Conservation (phyloP, 2,888 invertebrate genomes). For the Chrysopilus asiliformis region DNA sequence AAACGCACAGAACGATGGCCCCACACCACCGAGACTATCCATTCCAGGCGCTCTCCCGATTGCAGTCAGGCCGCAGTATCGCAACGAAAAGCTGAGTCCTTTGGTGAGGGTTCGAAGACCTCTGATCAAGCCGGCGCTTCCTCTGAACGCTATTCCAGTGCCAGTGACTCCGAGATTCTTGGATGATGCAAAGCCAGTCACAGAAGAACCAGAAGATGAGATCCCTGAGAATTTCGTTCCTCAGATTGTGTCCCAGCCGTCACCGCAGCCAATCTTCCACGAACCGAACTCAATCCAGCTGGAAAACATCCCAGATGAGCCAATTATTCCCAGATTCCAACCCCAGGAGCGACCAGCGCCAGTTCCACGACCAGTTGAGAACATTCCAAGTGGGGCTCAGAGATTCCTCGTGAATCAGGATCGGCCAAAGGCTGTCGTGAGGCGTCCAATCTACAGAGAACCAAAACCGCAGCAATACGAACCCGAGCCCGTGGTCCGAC, state of each 20-base stretch:
- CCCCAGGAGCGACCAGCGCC: conserved; percentile 24
- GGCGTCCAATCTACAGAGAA: too few species aligned
- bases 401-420: conserved; percentile 22
- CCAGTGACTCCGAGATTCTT: conserved; percentile 27
- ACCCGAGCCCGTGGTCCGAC: conserved; percentile 12
- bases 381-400: conserved; percentile 17
- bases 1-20: conserved; percentile 42
- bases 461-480: conserved; percentile 14
- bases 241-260: conserved; percentile 29
- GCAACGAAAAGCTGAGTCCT: conserved; percentile 23
- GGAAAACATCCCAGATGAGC: conserved; percentile 30
- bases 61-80: conserved; percentile 25
- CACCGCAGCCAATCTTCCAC: conserved; percentile 18
- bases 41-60: conserved; percentile 50
- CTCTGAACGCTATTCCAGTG: conserved; percentile 41
- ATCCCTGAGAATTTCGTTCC: conserved; percentile 43
- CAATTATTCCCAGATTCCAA: conserved; percentile 21
- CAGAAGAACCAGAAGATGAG: conserved; percentile 53
- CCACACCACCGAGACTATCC: conserved; percentile 48
- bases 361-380: conserved; percentile 25
- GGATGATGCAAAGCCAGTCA: conserved; percentile 47
- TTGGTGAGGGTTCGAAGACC: conserved; percentile 34
- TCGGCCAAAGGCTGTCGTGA: conserved; percentile 15
- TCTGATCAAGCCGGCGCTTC: conserved; percentile 36
- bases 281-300: conserved; percentile 29